Percentiles rank a stretch among this genome's conserved stretches.
Conservation (phyloP, 2,888 invertebrate genomes). For the Acronicta psi region DNA sequence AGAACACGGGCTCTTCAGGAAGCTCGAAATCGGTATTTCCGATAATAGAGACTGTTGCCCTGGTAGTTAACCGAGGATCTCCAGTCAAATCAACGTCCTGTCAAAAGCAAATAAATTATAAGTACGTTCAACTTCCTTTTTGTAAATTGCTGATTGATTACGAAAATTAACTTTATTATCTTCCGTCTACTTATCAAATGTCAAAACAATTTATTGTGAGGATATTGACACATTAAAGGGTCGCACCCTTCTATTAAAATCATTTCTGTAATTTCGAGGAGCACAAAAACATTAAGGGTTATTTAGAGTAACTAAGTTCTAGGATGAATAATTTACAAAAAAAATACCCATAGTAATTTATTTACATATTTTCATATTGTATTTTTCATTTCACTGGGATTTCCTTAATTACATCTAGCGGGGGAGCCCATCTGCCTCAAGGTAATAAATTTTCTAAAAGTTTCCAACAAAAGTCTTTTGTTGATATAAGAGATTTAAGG, state of each 20-base stretch:
- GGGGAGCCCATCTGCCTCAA: too few relatives aligned
- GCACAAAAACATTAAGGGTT: not conserved
- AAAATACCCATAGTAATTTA: too few relatives aligned
- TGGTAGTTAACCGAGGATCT: slow-evolving; percentile 65
- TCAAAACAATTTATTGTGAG: not conserved
- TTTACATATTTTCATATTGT: too few relatives aligned
- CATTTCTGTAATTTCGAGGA: too few relatives aligned
- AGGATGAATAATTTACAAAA: too few relatives aligned
- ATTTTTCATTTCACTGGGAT: too few relatives aligned
- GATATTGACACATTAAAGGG: not conserved
- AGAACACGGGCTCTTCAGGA: slow-evolving; percentile 83
- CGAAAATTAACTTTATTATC: too few relatives aligned
- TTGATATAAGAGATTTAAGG: not conserved
- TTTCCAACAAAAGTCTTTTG: not conserved
- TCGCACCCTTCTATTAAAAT: not conserved
- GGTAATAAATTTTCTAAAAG: not conserved
- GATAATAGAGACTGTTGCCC: slow-evolving; percentile 71
- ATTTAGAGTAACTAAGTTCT: not conserved
- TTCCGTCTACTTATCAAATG: too few relatives aligned
- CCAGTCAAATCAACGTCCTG: slow-evolving; percentile 79
- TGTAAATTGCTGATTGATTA: too few relatives aligned
- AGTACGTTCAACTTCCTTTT: not conserved
- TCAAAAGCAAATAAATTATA: slow-evolving; percentile 15
- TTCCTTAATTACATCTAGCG: too few relatives aligned
- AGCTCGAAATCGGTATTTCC: slow-evolving; percentile 75